A percentile compares a stretch with the other conserved stretches of the same genome.
Conservation (phyloP, 2,113 vertebrate genomes). For the Sapayoa aenigma region DNA sequence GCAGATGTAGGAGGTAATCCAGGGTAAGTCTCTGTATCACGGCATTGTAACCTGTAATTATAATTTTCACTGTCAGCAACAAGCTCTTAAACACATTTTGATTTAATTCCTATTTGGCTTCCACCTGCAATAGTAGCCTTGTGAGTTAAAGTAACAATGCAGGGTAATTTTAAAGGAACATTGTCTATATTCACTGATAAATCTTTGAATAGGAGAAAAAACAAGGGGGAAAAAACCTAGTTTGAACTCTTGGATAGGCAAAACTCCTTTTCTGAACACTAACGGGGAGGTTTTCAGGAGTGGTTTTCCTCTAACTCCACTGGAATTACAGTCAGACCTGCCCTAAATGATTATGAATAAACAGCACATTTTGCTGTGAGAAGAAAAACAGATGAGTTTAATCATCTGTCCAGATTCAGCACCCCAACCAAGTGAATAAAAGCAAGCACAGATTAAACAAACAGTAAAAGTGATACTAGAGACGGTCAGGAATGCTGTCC, state of each 20-base stretch:
- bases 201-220: neutral
- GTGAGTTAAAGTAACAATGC: neutral
- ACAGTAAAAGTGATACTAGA: neutral
- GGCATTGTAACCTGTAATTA: neutral
- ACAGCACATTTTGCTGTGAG: neutral
- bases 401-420: neutral
- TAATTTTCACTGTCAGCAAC: neutral
- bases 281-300: neutral
- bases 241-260: neutral
- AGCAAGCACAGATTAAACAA: neutral
- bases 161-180: neutral
- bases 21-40: neutral
- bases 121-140: neutral
- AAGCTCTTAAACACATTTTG: neutral
- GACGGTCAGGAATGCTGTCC: neutral
- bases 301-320: neutral
- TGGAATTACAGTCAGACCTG: neutral
- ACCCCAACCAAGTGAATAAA: neutral
- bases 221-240: neutral
- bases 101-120: neutral
- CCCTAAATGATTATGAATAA: neutral
- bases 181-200: neutral
- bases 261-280: neutral
- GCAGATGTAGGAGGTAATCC: neutral
- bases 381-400: neutral